Evolutionary conservation across 2,888 invertebrate genomes (phyloP).

Genomic region (Nymphalis polychloros): DNA sequence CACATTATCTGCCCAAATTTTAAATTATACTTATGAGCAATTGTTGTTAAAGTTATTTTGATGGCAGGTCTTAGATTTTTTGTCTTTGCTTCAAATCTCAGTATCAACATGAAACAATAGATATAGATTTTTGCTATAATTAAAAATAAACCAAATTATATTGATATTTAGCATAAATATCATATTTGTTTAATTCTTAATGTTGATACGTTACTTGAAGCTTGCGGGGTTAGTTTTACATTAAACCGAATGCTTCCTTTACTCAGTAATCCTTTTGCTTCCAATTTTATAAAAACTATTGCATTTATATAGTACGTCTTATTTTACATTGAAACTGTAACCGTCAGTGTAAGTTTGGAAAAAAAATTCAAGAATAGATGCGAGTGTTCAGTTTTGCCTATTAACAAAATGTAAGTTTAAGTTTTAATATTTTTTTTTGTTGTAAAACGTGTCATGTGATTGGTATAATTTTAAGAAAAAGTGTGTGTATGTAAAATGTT

Average conservation of each 20-base stretch:
- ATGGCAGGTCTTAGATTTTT: neutral
- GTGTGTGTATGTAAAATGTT: neutral
- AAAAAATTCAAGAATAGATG: conserved; percentile 2
- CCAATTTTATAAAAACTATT: conserved; percentile 24
- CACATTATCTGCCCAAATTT: neutral
- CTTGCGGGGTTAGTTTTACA: conserved; percentile 25
- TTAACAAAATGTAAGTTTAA: conserved; percentile 12
- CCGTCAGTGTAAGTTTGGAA: neutral
- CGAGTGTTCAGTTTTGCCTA: neutral
- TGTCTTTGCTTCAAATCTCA: neutral
- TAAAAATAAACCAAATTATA: neutral
- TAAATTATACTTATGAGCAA: neutral
- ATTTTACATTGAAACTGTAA: conserved; percentile 11
- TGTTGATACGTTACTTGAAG: conserved; percentile 9
- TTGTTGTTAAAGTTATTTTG: neutral
- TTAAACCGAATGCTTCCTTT: conserved; percentile 24
- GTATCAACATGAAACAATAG: conserved; percentile 2
- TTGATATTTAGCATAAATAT: neutral
- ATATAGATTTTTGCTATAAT: neutral
- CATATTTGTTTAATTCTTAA: neutral
- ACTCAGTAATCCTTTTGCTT: conserved; percentile 19
- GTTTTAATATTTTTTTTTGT: conserved; percentile 2
- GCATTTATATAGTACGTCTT: conserved; percentile 43
- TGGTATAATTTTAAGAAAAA: conserved; percentile 5
- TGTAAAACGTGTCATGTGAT: conserved; percentile 1